Evolutionary conservation across 2,888 invertebrate species (phyloP).

Genomic region (Neoascia interrupta): DNA sequence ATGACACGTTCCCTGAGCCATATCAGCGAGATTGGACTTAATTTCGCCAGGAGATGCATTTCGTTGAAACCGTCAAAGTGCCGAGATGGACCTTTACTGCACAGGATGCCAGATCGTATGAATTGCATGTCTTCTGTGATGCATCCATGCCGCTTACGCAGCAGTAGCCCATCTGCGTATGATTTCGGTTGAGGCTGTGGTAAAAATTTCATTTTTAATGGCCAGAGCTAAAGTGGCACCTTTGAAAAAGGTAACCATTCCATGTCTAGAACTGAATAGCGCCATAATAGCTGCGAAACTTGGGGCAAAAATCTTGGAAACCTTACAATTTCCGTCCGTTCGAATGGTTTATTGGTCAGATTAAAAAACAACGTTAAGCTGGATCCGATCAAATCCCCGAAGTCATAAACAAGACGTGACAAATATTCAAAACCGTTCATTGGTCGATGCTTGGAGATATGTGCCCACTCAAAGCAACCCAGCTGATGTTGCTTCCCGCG

Average conservation of each 20-base stretch:
- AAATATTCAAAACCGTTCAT: too few relatives aligned
- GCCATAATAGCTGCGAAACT: too few relatives aligned
- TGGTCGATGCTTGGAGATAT: too few relatives aligned
- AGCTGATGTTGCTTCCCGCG: conserved; percentile 14
- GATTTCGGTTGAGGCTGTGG: conserved; percentile 1
- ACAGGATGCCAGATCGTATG: background rate
- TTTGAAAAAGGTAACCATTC: too few relatives aligned
- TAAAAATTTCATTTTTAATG: too few relatives aligned
- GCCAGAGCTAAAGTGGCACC: too few relatives aligned
- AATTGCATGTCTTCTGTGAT: conserved; percentile 13
- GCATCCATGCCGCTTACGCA: conserved; percentile 44
- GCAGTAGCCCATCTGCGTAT: conserved; percentile 51
- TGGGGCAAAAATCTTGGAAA: conserved; percentile 1
- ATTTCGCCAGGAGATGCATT: conserved; percentile 12
- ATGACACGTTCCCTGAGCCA: conserved; percentile 10
- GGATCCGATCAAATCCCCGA: too few relatives aligned
- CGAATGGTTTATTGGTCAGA: conserved; percentile 27
- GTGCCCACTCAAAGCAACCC: conserved; percentile 18
- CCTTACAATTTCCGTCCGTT: background rate
- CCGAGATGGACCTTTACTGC: conserved; percentile 6
- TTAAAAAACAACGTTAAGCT: too few relatives aligned
- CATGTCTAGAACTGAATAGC: too few relatives aligned
- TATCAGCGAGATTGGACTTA: conserved; percentile 9
- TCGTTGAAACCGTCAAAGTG: background rate
- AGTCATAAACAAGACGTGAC: too few relatives aligned